Evolutionary conservation across 2,888 invertebrate genomes (phyloP), one percentile per base, ranked within the genome.

Genomic region (Anthoptus insignis): DNA sequence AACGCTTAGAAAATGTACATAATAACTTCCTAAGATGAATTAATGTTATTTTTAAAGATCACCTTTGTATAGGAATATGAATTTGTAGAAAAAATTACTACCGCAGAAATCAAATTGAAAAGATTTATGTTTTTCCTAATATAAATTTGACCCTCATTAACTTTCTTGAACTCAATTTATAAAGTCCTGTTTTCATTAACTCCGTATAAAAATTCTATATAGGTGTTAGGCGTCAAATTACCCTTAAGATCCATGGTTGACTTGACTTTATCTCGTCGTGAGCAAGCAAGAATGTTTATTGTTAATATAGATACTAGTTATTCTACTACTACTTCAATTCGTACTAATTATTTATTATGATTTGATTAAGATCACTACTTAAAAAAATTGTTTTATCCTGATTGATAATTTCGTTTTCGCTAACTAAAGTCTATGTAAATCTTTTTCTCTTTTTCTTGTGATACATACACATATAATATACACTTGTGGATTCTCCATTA

Each of bases 71-170:
- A n/a, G n/a, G n/a, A n/a, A n/a, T n/a, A n/a, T n/a, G n/a, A n/a
- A n/a, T n/a, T n/a, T n/a, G n/a, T n/a, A n/a, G n/a, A n/a, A n/a
- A n/a, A n/a, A n/a, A n/a, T n/a, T n/a, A n/a, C n/a, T n/a, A n/a
- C n/a, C n/a, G n/a, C n/a, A n/a, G n/a, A 34, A 34, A 34, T 13
- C 2, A 39, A 39, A n/a, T 9, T 59, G 1, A 13, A 27, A 59
- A 27, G 34, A 47, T 14, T 13, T 39, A 50, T 59, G 24, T 49
- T 49, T 45, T 49, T 50, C 27, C 39, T 59, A 27, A 19, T 49
- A 39, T 19, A 22, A 49, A 59, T 27, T 50, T 59, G 9, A 9
- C 24, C 16, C 32, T n/a, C n/a, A 5, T 49, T 49, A 27, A 39
- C 19, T n/a, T 50, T 49, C 9, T 42, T 11, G 0, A 27, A 14